These are phyloP conservation scores for Stenurella melanura DNA, from an alignment of 2,888 invertebrate species.

Conservation along the genomic window DNA sequence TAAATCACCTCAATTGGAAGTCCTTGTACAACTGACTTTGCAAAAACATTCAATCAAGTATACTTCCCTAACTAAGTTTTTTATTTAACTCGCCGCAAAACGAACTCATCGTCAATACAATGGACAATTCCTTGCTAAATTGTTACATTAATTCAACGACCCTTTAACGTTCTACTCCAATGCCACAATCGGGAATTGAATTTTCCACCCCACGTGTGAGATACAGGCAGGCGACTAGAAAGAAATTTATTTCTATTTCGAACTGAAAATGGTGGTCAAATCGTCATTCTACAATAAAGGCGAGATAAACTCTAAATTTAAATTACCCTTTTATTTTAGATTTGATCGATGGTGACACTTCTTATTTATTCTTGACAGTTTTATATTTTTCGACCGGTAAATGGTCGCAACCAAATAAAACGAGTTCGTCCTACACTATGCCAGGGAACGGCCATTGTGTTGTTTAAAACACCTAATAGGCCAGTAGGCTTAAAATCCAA, in stretches of 20 bases:
- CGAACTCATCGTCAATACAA: slow-evolving; percentile 40
- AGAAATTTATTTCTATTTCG: slow-evolving; percentile 26
- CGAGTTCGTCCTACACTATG: too few species aligned
- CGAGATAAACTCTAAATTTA: slow-evolving; percentile 4
- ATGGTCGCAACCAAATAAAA: too few species aligned
- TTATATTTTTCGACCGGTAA: background rate
- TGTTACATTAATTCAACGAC: slow-evolving; percentile 44
- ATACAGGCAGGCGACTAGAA: background rate
- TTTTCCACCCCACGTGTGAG: slow-evolving; percentile 21
- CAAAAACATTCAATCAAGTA: slow-evolving; percentile 39
- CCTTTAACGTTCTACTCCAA: slow-evolving; percentile 35
- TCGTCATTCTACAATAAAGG: background rate
- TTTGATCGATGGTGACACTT: background rate
- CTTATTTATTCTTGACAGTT: background rate
- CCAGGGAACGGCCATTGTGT: too few species aligned
- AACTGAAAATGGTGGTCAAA: slow-evolving; percentile 15
- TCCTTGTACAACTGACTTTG: slow-evolving; percentile 19
- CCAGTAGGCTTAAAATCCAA: too few species aligned
- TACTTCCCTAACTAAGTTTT: slow-evolving; percentile 27
- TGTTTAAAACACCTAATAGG: too few species aligned
- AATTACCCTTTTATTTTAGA: background rate
- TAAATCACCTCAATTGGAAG: background rate
- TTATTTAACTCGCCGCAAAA: slow-evolving; percentile 37
- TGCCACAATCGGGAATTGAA: slow-evolving; percentile 27
- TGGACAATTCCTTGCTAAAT: slow-evolving; percentile 44